These are phyloP conservation scores for Lithophane leautieri DNA, from an alignment of 2,888 invertebrate species.

Conservation along the genomic window DNA sequence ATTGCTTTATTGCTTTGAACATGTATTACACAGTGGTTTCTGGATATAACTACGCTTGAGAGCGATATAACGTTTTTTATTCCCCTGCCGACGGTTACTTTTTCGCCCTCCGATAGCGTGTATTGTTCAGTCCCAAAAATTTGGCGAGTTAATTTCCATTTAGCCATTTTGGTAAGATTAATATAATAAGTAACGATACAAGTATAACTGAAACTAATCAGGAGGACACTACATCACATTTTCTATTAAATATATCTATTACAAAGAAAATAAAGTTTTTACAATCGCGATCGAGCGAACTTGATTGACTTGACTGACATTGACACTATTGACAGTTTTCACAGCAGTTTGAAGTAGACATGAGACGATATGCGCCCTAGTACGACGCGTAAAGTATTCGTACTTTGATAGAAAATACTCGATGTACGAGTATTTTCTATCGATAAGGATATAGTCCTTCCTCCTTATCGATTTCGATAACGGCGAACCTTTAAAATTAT, in stretches of 20 bases:
- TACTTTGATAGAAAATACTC: too few relatives aligned
- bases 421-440: too few relatives aligned
- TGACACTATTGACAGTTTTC: conserved; percentile 25
- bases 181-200: not conserved
- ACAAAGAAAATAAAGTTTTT: not conserved
- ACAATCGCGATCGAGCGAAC: not conserved
- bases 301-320: not conserved
- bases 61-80: conserved; percentile 78
- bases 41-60: conserved; percentile 83
- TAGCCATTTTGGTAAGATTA: conserved; percentile 74
- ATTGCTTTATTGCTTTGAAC: conserved; percentile 76
- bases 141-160: conserved; percentile 83
- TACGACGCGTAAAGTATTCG: too few relatives aligned
- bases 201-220: conserved; percentile 6
- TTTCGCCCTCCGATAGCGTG: conserved; percentile 78
- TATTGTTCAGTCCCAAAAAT: conserved; percentile 78
- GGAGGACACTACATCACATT: conserved; percentile 1
- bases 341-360: not conserved
- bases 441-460: too few relatives aligned
- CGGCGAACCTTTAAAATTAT: too few relatives aligned
- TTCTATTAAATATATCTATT: not conserved
- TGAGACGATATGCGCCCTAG: not conserved
- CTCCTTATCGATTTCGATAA: too few relatives aligned
- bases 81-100: conserved; percentile 82
- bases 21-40: conserved; percentile 82